Base-by-base conservation (phyloP, 2,888 invertebrate species). In the Branchellion lobata region DNA sequence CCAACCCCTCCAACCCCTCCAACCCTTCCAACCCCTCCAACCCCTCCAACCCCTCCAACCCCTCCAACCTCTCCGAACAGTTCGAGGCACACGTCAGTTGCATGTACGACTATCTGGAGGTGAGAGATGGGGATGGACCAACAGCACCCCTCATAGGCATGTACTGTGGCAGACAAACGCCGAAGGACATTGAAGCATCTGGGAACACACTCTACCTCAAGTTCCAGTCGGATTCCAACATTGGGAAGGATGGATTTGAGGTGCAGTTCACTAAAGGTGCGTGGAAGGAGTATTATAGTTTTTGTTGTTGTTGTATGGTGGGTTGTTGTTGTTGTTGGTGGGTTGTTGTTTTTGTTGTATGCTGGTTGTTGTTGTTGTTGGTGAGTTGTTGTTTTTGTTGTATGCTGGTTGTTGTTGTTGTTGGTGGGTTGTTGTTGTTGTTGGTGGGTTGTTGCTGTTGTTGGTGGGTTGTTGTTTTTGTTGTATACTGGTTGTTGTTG, bases 51-150 rank as follows among this genome's bases (percentile, higher is more conserved):
- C 36, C 29, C 34, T 29, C 11, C 24, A 21, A 73, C 24, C 36
- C 27, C 27, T 36, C 40, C 33, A 1, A 34, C 33, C 21, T 69
- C 57, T 8, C 40, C 14, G n/a, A 14, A 5, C 85, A 91, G 90
- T 93, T 99, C 82, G 99, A 99, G 89, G 96, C 96, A 88, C 97
- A 98, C 86, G 97, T 98, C 88, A 95, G 93, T 84, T 99, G 99
- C 87, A 94, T 96, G 29, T 99, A 99, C 87, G 99, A 99, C 87
- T 96, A 93, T 86, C 92, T 99, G 27, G 96, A 97, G 88, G 92
- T 99, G 0, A 90, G 95, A 65, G 97, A 98, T 86, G 98, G 98
- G 0, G 92, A 93, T 83, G 91, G 91, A 14, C 90, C 91, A 83
- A 93, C 94, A 83, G 93, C 94, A 68, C 92, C 93, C 0, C 92